Evolutionary conservation across 2,888 invertebrate genomes (phyloP), one percentile per base, ranked within the genome.

Genomic region (Drosophila meridionalis): DNA sequence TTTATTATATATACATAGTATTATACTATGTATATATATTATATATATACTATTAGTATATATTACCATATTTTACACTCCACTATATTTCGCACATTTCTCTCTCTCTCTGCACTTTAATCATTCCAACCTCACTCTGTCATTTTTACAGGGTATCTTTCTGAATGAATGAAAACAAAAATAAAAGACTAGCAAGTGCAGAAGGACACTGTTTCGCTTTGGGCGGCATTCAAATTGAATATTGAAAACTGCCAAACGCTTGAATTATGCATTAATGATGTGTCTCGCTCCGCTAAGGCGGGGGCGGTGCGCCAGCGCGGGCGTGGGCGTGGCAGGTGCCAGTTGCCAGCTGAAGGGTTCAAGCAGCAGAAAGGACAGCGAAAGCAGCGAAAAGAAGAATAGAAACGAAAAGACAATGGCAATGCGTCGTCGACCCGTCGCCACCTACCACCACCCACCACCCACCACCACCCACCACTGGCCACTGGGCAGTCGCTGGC

Each of bases 261-360:
- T 87, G 83, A 87, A 87, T 87, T 89, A 89, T 87, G 90, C 90
- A 87, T 89, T 87, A 87, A 89, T 87, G 90, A 89, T 89, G 87
- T 85, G 76, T 78, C 76, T 78, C 78, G 68, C 86, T 80, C 65
- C 59, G 75, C 67, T 66, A 68, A 60, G 62, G 48, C 42, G 50
- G 26, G 12, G 36, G 53, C 53, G 53, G 47, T 36, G 38, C 32
- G n/a, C 28, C 45, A n/a, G 48, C 30, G 7, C 43, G 64, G 4
- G 26, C 42, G 56, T 30, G 34, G 34, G 59, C 48, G 59, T 60
- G 58, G 32, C 52, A 50, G 65, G 55, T 55, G 40, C 56, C 52
- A 50, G 65, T 38, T 55, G 40, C 56, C 43, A 45, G 57, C 8
- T 68, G 64, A 53, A 55, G 60, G 65, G 60, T 56, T 55, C 73